Conservation (phyloP, 2,888 invertebrate genomes). For the Diarsia mendica region DNA sequence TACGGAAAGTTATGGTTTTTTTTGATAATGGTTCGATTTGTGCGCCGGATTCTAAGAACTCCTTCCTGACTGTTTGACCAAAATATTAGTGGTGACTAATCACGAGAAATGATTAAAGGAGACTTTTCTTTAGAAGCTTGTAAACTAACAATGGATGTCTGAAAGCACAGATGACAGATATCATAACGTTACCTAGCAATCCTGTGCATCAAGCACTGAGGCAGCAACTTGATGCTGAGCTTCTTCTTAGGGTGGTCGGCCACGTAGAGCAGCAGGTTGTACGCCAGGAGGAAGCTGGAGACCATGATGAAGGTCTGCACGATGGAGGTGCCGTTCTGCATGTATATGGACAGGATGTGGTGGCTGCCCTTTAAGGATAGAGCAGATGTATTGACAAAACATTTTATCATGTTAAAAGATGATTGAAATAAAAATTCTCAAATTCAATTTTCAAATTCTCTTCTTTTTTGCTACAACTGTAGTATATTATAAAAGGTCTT, state of each 20-base stretch:
- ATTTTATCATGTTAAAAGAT: neutral
- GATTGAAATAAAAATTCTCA: neutral
- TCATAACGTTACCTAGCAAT: constrained; percentile 70
- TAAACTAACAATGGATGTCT: neutral
- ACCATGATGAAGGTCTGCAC: constrained; percentile 78
- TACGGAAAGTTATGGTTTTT: neutral
- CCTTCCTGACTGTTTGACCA: neutral
- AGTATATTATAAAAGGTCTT: too few species aligned
- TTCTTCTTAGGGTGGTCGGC: constrained; percentile 63
- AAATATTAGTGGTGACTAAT: neutral
- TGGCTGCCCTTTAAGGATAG: constrained; percentile 65
- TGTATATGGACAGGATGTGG: constrained; percentile 68
- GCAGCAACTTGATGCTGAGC: constrained; percentile 69
- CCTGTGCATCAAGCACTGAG: constrained; percentile 72
- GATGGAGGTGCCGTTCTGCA: constrained; percentile 77
- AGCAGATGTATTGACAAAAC: neutral
- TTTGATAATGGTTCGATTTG: neutral
- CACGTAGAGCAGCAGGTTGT: constrained; percentile 73
- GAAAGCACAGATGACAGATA: too few species aligned
- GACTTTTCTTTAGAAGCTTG: neutral
- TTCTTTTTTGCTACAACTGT: neutral
- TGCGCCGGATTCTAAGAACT: too few species aligned
- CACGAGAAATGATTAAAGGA: neutral
- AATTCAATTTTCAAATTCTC: neutral
- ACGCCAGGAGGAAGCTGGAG: constrained; percentile 79